Conservation (phyloP, 1,140 invertebrate genomes). For the Drosophila mayri region DNA sequence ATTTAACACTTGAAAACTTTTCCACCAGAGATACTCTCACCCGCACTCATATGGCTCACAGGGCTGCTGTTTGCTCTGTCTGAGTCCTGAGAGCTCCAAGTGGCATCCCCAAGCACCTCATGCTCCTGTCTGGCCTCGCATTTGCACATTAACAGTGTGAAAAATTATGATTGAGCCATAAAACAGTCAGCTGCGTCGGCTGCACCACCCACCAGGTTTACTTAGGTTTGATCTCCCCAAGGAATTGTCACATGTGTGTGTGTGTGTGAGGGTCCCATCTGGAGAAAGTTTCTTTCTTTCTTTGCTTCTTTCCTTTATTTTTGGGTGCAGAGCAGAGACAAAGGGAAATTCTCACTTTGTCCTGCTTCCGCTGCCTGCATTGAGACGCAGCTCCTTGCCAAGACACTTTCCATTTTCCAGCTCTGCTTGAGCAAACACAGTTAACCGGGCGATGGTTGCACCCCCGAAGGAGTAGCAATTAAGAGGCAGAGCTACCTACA, state of each 20-base stretch:
- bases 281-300: slow-evolving; percentile 22
- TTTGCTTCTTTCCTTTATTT: neutral
- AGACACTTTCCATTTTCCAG: slow-evolving; percentile 25
- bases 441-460: slow-evolving; percentile 27
- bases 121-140: slow-evolving; percentile 48
- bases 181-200: slow-evolving; percentile 73
- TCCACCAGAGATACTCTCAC: slow-evolving; percentile 33
- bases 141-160: slow-evolving; percentile 83
- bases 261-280: slow-evolving; percentile 3
- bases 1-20: slow-evolving; percentile 83
- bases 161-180: slow-evolving; percentile 83
- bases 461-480: slow-evolving; percentile 38
- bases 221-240: slow-evolving; percentile 27
- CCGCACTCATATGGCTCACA: slow-evolving; percentile 11
- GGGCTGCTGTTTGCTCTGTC: slow-evolving; percentile 21
- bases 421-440: slow-evolving; percentile 40
- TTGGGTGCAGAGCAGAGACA: slow-evolving; percentile 11
- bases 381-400: neutral
- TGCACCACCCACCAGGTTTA: slow-evolving; percentile 39
- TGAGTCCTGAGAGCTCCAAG: slow-evolving; percentile 30
- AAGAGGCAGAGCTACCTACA: slow-evolving; percentile 24
- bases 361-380: slow-evolving; percentile 53
- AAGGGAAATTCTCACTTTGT: slow-evolving; percentile 71
- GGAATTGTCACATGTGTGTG: slow-evolving; percentile 47
- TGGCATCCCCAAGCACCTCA: slow-evolving; percentile 17